phyloP scores from a whole-genome alignment of 2,113 vertebrate genomes.

The Oreochromis spilurus region DNA sequence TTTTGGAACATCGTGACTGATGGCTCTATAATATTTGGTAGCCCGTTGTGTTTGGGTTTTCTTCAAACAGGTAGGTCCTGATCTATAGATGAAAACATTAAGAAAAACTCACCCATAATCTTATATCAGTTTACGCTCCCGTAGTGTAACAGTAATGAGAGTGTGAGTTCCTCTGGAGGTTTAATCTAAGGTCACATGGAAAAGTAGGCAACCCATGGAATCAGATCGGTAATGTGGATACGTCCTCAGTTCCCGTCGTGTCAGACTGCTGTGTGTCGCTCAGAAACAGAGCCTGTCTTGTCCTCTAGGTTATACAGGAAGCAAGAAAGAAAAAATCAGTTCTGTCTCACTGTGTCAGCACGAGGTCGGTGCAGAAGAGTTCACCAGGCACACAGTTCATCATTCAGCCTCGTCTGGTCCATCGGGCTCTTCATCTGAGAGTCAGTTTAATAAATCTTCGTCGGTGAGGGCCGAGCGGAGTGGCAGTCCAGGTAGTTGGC shows the following conservation, averaged over 20 bases:
- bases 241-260: constrained; percentile 16
- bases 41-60: background rate
- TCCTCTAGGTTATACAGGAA: constrained; percentile 19
- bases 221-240: constrained; percentile 47
- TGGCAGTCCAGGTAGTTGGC: constrained; percentile 25
- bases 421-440: background rate
- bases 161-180: constrained; percentile 32
- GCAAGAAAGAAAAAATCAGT: constrained; percentile 17
- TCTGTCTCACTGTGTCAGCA: constrained; percentile 32
- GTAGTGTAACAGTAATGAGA: constrained; percentile 34
- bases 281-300: background rate
- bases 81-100: constrained; percentile 16
- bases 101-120: background rate
- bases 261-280: constrained; percentile 16
- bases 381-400: constrained; percentile 36
- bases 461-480: background rate
- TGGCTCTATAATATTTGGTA: constrained; percentile 57
- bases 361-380: constrained; percentile 20
- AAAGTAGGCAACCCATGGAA: constrained; percentile 64
- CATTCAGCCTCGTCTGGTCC: constrained; percentile 25
- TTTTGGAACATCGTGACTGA: constrained; percentile 3
- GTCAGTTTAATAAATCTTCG: constrained; percentile 9
- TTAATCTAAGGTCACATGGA: constrained; percentile 67
- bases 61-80: constrained; percentile 32
- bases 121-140: constrained; percentile 21